Conservation (phyloP, 2,888 invertebrate species). For the Trichopria drosophilae region DNA sequence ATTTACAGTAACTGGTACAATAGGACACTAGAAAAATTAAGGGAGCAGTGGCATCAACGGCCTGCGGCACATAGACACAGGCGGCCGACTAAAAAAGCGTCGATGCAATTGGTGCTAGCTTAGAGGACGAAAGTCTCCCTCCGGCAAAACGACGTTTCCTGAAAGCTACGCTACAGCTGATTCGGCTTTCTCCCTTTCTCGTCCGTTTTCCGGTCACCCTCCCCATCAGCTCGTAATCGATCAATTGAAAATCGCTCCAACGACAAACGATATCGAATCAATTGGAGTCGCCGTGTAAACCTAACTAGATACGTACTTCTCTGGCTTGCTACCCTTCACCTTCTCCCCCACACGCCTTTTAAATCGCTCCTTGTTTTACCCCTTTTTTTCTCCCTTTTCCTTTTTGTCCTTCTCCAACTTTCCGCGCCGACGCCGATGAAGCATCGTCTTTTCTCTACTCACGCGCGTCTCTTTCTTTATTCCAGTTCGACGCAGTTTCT, state of each 20-base stretch:
- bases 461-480: constrained; percentile 10
- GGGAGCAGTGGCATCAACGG: too few species aligned
- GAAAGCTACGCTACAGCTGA: constrained; percentile 12
- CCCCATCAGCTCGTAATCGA: constrained; percentile 48
- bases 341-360: constrained; percentile 15
- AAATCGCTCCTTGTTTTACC: constrained; percentile 13
- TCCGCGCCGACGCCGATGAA: constrained; percentile 2
- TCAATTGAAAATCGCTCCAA: constrained; percentile 57
- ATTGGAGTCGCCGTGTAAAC: constrained; percentile 55
- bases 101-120: constrained; percentile 50
- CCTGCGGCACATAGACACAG: constrained; percentile 44
- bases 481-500: constrained; percentile 1
- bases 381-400: constrained; percentile 19
- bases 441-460: constrained; percentile 13
- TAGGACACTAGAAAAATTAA: too few species aligned
- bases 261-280: constrained; percentile 57
- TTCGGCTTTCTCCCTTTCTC: too few species aligned
- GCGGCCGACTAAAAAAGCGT: constrained; percentile 45
- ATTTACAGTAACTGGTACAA: too few species aligned
- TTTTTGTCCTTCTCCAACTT: constrained; percentile 8
- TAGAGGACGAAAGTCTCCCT: constrained; percentile 42
- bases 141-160: constrained; percentile 24
- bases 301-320: constrained; percentile 57
- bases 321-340: constrained; percentile 35
- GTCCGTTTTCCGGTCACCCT: too few species aligned